Conservation (phyloP, 2,797 vertebrate species). For the Numenius phaeopus region DNA sequence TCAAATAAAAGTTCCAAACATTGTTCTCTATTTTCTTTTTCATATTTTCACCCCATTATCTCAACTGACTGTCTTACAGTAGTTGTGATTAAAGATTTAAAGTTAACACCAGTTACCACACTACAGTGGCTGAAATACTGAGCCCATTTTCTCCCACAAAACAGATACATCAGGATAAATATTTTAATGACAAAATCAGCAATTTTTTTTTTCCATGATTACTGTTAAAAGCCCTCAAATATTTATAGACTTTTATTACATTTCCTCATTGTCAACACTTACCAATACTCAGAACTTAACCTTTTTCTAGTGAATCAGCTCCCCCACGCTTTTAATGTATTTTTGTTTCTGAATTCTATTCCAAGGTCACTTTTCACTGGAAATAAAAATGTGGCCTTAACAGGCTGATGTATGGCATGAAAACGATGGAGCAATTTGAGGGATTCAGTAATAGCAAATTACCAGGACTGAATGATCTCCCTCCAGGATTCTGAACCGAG, state of each 20-base stretch:
- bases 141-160: not conserved
- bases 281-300: not conserved
- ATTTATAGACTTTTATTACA: not conserved
- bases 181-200: not conserved
- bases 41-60: not conserved
- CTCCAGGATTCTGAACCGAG: not conserved
- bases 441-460: not conserved
- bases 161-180: not conserved
- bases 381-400: slow-evolving; percentile 2
- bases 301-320: not conserved
- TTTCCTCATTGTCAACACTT: not conserved
- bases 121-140: not conserved
- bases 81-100: not conserved
- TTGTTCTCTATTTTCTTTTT: not conserved
- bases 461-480: not conserved
- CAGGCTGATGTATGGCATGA: not conserved
- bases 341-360: slow-evolving; percentile 7
- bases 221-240: not conserved
- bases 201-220: not conserved
- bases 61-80: not conserved
- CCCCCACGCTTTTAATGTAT: not conserved
- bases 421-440: not conserved
- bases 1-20: not conserved
- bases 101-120: not conserved
- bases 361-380: not conserved